These are phyloP conservation scores for Littorina saxatilis DNA, from an alignment of 1,140 invertebrate genomes.

Conservation along the genomic window DNA sequence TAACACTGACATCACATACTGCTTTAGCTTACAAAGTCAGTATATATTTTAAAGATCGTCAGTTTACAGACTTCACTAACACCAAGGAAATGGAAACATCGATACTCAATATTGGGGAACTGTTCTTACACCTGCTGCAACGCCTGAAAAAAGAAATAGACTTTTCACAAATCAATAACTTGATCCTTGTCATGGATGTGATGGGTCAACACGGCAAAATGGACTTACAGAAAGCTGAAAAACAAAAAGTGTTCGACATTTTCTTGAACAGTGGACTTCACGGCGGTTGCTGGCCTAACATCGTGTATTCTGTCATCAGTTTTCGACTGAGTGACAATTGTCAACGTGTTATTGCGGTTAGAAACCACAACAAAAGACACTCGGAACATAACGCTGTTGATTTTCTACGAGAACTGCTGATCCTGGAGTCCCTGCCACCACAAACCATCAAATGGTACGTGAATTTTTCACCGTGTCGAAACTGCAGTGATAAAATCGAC, in stretches of 20 bases:
- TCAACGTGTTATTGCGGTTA: background rate
- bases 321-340: background rate
- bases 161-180: too few species aligned
- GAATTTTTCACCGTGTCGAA: background rate
- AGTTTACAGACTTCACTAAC: background rate
- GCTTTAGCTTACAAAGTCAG: too few species aligned
- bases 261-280: background rate
- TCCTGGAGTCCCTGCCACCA: background rate
- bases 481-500: background rate
- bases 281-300: background rate
- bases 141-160: too few species aligned
- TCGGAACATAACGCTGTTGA: background rate
- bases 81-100: background rate
- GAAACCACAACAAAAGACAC: background rate
- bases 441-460: background rate
- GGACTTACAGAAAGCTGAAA: background rate
- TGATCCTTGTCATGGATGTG: too few species aligned
- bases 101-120: background rate
- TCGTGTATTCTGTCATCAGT: background rate
- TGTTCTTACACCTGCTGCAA: background rate
- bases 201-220: too few species aligned
- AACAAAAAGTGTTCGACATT: background rate
- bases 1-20: background rate
- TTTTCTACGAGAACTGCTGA: background rate
- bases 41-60: background rate